Base-by-base conservation (phyloP, 2,888 invertebrate genomes). In the Spisula subtruncata region DNA sequence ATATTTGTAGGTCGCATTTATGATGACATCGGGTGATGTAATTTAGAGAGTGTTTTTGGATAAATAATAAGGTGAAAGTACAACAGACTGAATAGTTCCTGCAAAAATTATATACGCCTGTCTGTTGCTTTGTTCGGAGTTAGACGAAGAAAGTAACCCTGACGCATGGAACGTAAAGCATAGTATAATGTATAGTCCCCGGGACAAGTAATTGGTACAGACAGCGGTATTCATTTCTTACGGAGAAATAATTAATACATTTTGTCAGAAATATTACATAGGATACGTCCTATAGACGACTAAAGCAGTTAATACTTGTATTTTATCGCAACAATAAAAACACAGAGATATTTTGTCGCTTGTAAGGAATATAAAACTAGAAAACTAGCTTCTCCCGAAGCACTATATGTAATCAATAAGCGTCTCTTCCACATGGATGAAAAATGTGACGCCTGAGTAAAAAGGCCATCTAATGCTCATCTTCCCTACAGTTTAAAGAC, bases 191-290 rank as follows among this genome's bases (percentile, higher is more conserved):
- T 32, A 25, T 41, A 46, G 48, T 46, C 46, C 60, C 2, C n/a
- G 83, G 46, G 83, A 83, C 60, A 41, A 35, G 83, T 66, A 71
- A 66, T 83, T 83, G 66, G 66, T 29, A 71, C 60, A 71, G 83
- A 83, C 83, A 83, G 83, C 83, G 54, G 71, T 29, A 66, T 46
- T 83, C 41, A 41, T 83, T 46, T 83, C 83, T n/a, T n/a, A n/a
- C 25, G 83, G 46, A 66, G 66, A 66, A 83, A 83, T 83, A 83
- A 83, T 83, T 60, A 83, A 83, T 83, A 25, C 66, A 66, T 25
- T 46, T 83, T 83, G 66, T 66, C 35, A 75, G 35, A 75, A 75
- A 75, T 75, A 75, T 75, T 35, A 35, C 18, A 32, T 35, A 14
- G 35, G 35, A 35, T 35, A 75, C 25, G 32, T 29, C 32, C 25